Base-by-base conservation (phyloP, 2,888 invertebrate species). In the Patella caerulea region DNA sequence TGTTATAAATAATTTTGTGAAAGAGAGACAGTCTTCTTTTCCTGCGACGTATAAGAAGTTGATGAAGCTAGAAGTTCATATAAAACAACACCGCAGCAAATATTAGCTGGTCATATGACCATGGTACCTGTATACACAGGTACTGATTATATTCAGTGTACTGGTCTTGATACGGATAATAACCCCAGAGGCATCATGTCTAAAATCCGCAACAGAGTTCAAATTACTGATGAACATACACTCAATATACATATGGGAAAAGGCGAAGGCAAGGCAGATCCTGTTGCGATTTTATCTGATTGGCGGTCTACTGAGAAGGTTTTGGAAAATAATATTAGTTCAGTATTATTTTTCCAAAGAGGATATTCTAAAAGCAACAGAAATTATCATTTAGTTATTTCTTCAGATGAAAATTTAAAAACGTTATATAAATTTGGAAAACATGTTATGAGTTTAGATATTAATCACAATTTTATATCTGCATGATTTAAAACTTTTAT, bases 361-460 rank as follows among this genome's bases (percentile, higher is more conserved):
- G 56, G 56, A 17, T 56, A 56, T n/a, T 14, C 56, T n/a, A 14
- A 56, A 56, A 56, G n/a, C 15, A 56, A 56, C n/a, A 56, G 56
- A 56, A 56, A 56, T 56, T 56, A 56, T 56, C 56, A 56, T n/a
- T 3, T 56, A 17, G 56, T 56, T 56, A 56, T 56, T 56, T 14
- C 56, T 17, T 17, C 56, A 56, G 56, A 56, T n/a, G n/a, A 56
- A 56, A 56, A 56, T 56, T n/a, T 56, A 56, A 56, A 56, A 56
- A 7, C 14, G 2, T 56, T 56, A 56, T 56, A 17, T n/a, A 56
- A 56, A 56, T 56, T 56, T 56, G 56, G 56, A 56, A 56, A 56
- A 56, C 56, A 56, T 56, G n/a, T 56, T n/a, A 56, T 56, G 56
- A n/a, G 15, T 56, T n/a, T 56, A n/a, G 56, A 56, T n/a, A n/a